Evolutionary conservation across 2,113 vertebrate species (phyloP), one percentile per base, ranked within the genome.

Genomic region (Brevimyrus niger): DNA sequence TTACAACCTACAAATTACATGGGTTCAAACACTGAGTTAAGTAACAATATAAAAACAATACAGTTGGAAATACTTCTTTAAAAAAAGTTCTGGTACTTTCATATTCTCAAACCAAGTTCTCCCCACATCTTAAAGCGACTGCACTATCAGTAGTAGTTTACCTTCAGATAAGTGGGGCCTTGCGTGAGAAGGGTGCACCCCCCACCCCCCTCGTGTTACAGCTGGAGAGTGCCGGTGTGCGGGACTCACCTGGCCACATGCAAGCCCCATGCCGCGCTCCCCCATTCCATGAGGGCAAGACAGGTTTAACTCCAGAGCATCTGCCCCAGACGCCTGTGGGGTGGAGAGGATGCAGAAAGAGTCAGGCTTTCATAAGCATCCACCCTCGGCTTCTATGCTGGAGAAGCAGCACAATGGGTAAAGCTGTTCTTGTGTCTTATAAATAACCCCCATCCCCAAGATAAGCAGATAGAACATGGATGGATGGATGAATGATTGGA

Each of bases 211-310:
- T 11, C 8, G 76, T 82, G 42, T 6, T 31, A 21, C 3, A 42
- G 38, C 4, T 42, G 76, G 82, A n/a, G 38, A 10, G 19, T 10
- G 44, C 2, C 44, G 17, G 44, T 3, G 17, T 2, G 5, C 7
- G 19, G 1, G 3, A 9, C 85, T 87, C 48, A 87, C 85, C 85
- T 87, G 85, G 91, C 98, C 98, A 91, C 98, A 99, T 91, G 98
- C 98, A 93, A 99, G 94, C 69, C 98, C 98, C 98, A 99, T 99
- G 92, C 98, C 98, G 96, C 97, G 96, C 92, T 99, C 98, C 88
- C 98, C 98, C 98, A 99, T 99, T 87, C 98, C 98, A 90, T 99
- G 98, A 92, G 98, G 98, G 95, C 98, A 99, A 0, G 98, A 99
- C 90, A 99, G 93, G 94, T 99, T 99, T 89, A 99, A 94, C 95